Evolutionary conservation across 2,113 vertebrate species (phyloP), one percentile per base, ranked within the genome.

Genomic region (Aegithalos caudatus): DNA sequence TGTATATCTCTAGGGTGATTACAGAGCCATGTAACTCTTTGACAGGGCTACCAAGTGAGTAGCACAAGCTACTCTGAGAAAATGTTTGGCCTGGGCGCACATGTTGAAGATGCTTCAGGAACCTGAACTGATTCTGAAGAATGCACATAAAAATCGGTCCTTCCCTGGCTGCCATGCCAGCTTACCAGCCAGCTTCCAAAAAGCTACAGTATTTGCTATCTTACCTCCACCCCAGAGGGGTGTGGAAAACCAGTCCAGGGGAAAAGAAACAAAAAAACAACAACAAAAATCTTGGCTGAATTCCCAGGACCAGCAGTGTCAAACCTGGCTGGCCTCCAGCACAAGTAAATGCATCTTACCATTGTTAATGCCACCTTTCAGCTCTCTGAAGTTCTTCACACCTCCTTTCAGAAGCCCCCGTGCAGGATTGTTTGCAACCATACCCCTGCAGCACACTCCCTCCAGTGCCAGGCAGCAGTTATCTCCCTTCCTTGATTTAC

Each of bases 381-480:
- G 40, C 28, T 57, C 77, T 45, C 74, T 57, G 50, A 45, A 92
- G 90, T 10, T 28, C 77, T 80, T 94, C 90, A 82, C 87, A 54
- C 58, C 81, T 91, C 50, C n/a, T 53, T 91, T 64, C 44, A 86
- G 76, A 92, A 88, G 42, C 19, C 21, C 10, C 35, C 0, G 0
- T 2, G 0, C 61, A 61, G 61, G 23, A 3, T 0, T 27, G 11
- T 33, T 1, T 19, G 23, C 24, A 50, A 35, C 54, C 5, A 0
- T 40, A 54, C 3, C 19, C 66, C 12, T 20, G 7, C 60, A 37
- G 66, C 80, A 86, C 6, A 0, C 38, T 71, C 38, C 50, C 37
- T 62, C 62, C 65, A 38, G 44, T 5, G 0, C 45, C 56, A 38
- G 37, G 21, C 71, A 50, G 21, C 12, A 70, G 9, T 31, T 61